Evolutionary conservation across 2,888 invertebrate genomes (phyloP).

Genomic region (Aleiodes testaceus): DNA sequence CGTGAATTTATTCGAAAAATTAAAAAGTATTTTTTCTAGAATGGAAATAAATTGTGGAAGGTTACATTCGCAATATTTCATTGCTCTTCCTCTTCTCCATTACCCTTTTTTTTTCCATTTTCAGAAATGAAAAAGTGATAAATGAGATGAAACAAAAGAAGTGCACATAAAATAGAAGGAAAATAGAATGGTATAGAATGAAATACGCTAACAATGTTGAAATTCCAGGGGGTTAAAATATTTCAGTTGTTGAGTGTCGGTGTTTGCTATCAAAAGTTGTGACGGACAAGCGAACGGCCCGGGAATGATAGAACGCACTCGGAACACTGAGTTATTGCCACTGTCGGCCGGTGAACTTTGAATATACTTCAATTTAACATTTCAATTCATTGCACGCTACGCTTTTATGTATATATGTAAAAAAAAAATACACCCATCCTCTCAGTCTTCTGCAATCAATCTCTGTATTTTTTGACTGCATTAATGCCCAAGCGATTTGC

Average conservation of each 20-base stretch:
- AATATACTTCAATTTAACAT: conserved; percentile 39
- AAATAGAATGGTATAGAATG: conserved; percentile 4
- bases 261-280: conserved; percentile 26
- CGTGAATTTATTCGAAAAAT: too few relatives aligned
- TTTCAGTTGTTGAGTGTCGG: conserved; percentile 20
- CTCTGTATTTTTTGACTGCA: conserved; percentile 31
- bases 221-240: conserved; percentile 11
- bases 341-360: conserved; percentile 34
- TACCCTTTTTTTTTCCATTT: neutral
- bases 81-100: neutral
- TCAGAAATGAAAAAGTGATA: conserved; percentile 11
- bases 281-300: conserved; percentile 20
- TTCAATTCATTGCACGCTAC: conserved; percentile 35
- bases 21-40: neutral
- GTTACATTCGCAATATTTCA: neutral
- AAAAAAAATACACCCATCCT: neutral
- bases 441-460: conserved; percentile 23
- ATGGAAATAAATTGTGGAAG: neutral
- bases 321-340: conserved; percentile 33
- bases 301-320: conserved; percentile 25
- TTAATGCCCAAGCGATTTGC: conserved; percentile 31
- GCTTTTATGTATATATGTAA: conserved; percentile 10
- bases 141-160: conserved; percentile 22
- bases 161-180: neutral
- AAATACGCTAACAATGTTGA: conserved; percentile 25